Conservation (phyloP, 2,113 vertebrate species). For the Ictalurus punctatus region DNA sequence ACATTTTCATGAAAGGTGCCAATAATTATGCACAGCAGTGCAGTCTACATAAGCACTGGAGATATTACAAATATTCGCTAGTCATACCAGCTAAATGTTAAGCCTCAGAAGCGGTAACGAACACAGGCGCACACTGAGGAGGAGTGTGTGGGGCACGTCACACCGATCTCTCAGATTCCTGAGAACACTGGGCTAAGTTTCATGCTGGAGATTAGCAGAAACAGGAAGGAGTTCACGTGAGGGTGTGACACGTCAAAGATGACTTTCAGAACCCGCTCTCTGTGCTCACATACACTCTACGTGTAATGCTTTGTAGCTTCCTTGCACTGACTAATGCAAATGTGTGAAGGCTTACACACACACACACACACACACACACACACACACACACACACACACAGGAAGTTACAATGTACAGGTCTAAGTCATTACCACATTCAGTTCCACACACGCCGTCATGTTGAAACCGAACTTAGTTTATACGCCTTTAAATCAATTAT, state of each 20-base stretch:
- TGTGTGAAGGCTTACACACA: background rate
- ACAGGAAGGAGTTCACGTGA: background rate
- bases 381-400: background rate
- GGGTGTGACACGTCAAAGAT: background rate
- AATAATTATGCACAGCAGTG: background rate
- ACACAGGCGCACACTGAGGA: background rate
- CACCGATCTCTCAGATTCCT: background rate
- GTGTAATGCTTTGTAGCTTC: background rate
- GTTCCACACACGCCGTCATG: background rate
- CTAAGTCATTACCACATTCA: background rate
- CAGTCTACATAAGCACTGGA: background rate
- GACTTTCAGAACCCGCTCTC: slow-evolving; percentile 14
- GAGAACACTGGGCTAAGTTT: background rate
- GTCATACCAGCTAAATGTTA: background rate
- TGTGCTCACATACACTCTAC: too few species aligned
- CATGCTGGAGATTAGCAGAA: background rate
- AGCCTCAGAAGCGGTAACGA: background rate
- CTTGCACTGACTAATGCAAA: slow-evolving; percentile 1
- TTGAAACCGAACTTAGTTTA: background rate
- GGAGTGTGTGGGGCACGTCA: background rate
- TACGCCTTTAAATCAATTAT: background rate
- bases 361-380: background rate
- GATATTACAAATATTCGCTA: background rate
- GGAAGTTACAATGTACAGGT: background rate
- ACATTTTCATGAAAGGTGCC: too few species aligned